phyloP scores from a whole-genome alignment of 2,113 vertebrate genomes.

The Oreamnos americanus region DNA sequence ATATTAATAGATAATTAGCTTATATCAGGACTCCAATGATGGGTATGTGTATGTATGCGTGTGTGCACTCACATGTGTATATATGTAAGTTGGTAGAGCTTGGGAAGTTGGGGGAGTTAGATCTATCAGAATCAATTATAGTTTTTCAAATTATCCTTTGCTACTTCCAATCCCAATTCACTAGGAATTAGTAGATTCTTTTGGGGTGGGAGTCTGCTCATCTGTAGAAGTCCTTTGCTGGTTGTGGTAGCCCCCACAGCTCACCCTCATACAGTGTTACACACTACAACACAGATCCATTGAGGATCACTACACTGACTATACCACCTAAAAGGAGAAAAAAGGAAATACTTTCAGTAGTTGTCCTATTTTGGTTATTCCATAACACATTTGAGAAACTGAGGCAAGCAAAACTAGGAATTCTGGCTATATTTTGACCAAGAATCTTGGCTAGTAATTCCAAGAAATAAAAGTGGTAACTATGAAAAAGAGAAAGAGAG shows the following conservation, averaged over 20 bases:
- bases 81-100: background rate
- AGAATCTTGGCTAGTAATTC: background rate
- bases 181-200: background rate
- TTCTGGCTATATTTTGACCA: background rate
- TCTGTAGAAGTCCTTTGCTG: background rate
- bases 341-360: background rate
- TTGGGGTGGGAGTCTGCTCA: fast-evolving
- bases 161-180: background rate
- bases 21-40: background rate
- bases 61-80: background rate
- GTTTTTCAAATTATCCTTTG: background rate
- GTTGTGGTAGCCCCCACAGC: background rate
- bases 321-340: background rate
- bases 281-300: background rate
- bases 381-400: background rate
- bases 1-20: background rate
- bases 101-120: background rate
- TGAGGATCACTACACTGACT: background rate
- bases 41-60: background rate
- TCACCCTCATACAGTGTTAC: background rate
- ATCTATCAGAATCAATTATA: background rate
- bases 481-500: background rate
- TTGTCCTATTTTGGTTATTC: background rate
- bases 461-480: background rate
- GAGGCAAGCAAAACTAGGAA: background rate